Evolutionary conservation across 2,888 invertebrate species (phyloP).

Genomic region (Bimastos eiseni): DNA sequence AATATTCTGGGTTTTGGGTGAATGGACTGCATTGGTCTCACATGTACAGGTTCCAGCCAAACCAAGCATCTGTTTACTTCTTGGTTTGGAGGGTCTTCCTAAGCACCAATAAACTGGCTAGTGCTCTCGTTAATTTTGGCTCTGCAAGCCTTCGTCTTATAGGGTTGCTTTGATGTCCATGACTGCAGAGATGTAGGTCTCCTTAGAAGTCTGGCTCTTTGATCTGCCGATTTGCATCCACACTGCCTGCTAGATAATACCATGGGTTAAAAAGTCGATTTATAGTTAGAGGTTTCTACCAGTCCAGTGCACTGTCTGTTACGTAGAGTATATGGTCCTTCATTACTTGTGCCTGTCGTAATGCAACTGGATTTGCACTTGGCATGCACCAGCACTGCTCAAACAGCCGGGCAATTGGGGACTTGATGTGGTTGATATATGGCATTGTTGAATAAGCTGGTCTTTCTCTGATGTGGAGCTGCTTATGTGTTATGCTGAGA

Average conservation of each 20-base stretch:
- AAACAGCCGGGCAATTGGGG: too few relatives aligned
- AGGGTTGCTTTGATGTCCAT: background rate
- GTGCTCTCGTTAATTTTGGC: background rate
- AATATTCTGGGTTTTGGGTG: background rate
- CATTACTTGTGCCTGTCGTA: too few relatives aligned
- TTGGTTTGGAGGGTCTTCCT: background rate
- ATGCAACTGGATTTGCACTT: too few relatives aligned
- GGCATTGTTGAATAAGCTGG: too few relatives aligned
- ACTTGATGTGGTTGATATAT: too few relatives aligned
- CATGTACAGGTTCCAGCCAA: background rate
- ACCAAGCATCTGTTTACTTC: background rate
- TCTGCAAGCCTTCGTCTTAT: background rate
- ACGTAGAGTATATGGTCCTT: background rate
- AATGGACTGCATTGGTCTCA: background rate
- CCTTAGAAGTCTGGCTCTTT: background rate
- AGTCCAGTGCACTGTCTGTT: background rate
- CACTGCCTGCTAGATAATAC: background rate
- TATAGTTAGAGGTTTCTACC: background rate
- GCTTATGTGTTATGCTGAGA: too few relatives aligned
- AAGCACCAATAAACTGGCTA: background rate
- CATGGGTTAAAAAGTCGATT: background rate
- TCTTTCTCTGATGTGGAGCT: too few relatives aligned
- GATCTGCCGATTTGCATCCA: background rate
- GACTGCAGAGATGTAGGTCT: background rate
- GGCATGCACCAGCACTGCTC: too few relatives aligned